Base-by-base conservation (phyloP, 2,888 invertebrate genomes). In the Phengaris alcon region DNA sequence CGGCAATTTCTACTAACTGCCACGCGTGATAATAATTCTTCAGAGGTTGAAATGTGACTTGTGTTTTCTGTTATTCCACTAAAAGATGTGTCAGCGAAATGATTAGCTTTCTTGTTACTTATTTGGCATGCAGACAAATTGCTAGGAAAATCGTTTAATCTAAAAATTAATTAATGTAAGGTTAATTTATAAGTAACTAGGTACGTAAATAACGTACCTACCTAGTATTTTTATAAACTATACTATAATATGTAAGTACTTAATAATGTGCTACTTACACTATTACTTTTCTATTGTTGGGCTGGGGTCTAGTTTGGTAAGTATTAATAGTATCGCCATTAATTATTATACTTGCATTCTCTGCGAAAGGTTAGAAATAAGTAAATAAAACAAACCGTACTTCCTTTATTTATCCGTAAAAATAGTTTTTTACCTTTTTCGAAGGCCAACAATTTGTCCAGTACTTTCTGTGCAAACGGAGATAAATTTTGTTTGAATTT, bases 281-380 rank as follows among this genome's bases (percentile, higher is more conserved):
- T 22, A 72, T 22, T 35, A 54, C 72, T 72, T 72, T 72, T 35
- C 48, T 54, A 35, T 44, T 68, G 13, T 35, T 64, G 12, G 64
- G 10, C 35, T 44, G 12, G 35, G 35, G 64, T 64, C 64, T 64
- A 35, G 35, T 35, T 64, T 64, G 35, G 3, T 13, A 64, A 12
- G 12, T 6, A 4, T 3, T 64, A 13, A 12, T 35, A 2, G 35
- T 44, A 64, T 35, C 35, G 12, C 64, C 12, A 64, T 44, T 35
- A 35, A 35, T 35, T 35, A 15, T 6, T 64, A 8, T 35, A 64
- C 35, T 64, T 6, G 64, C 35, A 35, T 8, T 13, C 64, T 64
- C 64, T 64, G 64, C 35, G 7, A 64, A 6, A 48, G 6, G 6
- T 48, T 48, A 48, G 0, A 48, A 12, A 10, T 52, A 52, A 9